A percentile compares a stretch with the other conserved stretches of the same genome.
phyloP scores from a whole-genome alignment of 1,140 invertebrate genomes.

The Phymastichus coffea region DNA sequence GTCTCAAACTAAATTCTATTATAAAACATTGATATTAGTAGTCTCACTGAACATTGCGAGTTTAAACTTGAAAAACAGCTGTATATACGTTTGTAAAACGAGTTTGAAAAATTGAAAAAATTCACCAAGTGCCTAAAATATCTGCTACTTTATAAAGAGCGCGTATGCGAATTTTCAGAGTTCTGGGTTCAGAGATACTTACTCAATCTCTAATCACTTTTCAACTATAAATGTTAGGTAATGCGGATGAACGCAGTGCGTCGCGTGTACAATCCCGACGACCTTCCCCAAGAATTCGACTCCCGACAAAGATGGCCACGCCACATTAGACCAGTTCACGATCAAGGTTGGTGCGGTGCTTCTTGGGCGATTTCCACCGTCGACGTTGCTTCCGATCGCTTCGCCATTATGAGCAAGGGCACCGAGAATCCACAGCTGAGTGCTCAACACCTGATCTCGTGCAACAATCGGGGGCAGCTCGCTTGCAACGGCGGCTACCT shows the following conservation, averaged over 20 bases:
- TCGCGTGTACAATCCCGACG: slow-evolving; percentile 60
- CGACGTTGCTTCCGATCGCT: slow-evolving; percentile 76
- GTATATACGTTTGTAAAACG: too few species aligned
- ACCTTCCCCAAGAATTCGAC: slow-evolving; percentile 72
- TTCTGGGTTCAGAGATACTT: too few species aligned
- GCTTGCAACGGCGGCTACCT: slow-evolving; percentile 86
- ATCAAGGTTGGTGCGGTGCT: slow-evolving; percentile 90
- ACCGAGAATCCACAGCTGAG: slow-evolving; percentile 70
- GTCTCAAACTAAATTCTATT: too few species aligned
- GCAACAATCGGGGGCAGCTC: slow-evolving; percentile 72
- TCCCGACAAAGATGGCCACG: slow-evolving; percentile 71
- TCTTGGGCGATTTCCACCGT: slow-evolving; percentile 92
- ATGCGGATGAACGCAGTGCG: slow-evolving; percentile 61
- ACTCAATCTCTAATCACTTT: too few species aligned
- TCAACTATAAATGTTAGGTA: too few species aligned
- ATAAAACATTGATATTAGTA: too few species aligned
- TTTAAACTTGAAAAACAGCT: too few species aligned
- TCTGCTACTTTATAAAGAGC: too few species aligned
- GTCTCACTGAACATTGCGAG: too few species aligned
- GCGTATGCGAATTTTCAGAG: too few species aligned
- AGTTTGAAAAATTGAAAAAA: too few species aligned
- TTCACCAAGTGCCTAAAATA: too few species aligned
- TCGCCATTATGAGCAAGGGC: slow-evolving; percentile 80
- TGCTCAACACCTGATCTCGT: slow-evolving; percentile 83
- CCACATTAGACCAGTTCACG: slow-evolving; percentile 70